These are phyloP conservation scores for Apteryx owenii DNA, from an alignment of 2,113 vertebrate species.

Conservation along the genomic window DNA sequence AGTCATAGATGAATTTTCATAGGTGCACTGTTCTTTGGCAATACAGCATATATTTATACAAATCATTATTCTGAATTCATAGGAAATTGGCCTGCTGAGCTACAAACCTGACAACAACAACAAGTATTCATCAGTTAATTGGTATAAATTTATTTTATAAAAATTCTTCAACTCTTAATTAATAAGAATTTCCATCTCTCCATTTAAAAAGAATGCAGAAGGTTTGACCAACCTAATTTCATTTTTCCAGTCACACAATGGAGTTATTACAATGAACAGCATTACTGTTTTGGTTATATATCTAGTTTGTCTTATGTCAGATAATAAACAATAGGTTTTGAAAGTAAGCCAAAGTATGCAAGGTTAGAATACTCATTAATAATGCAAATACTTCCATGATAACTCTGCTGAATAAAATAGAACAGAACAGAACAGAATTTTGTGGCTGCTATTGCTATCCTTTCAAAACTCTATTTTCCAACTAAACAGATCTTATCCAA, in stretches of 20 bases:
- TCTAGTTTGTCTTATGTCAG: not conserved
- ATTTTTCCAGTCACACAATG: not conserved
- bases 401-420: not conserved
- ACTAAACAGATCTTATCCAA: not conserved
- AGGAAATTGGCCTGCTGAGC: not conserved
- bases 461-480: not conserved
- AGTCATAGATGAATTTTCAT: conserved; percentile 4
- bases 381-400: not conserved
- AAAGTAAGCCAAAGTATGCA: not conserved
- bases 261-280: not conserved
- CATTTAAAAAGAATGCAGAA: not conserved
- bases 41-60: not conserved
- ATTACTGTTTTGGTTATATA: not conserved
- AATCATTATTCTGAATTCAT: not conserved
- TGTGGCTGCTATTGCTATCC: not conserved
- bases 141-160: not conserved
- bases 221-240: not conserved
- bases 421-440: not conserved
- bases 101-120: not conserved
- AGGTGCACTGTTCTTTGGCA: not conserved
- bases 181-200: not conserved
- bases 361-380: not conserved
- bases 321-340: not conserved
- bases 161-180: not conserved
- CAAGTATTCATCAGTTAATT: not conserved